A percentile compares a stretch with the other conserved stretches of the same genome.
Conservation (phyloP, 2,888 invertebrate genomes). For the Phaedon cochleariae region DNA sequence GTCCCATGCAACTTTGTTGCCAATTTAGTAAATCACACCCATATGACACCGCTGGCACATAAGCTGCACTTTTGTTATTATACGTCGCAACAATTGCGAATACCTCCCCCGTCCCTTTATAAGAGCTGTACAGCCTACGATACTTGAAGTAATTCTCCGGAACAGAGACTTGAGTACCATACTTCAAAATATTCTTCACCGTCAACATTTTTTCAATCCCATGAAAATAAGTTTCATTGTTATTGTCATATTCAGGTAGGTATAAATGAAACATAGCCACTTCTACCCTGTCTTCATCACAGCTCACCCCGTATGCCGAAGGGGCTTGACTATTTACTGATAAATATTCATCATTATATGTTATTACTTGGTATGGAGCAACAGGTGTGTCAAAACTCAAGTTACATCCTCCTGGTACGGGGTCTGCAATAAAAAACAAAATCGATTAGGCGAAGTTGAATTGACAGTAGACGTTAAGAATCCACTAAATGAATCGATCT, state of each 20-base stretch:
- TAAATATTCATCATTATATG: conserved; percentile 60
- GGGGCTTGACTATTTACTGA: conserved; percentile 67
- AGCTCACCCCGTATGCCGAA: conserved; percentile 56
- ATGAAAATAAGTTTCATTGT: conserved; percentile 67
- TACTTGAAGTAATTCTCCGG: conserved; percentile 39
- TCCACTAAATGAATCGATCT: too few species aligned
- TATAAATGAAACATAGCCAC: conserved; percentile 72
- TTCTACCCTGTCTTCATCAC: conserved; percentile 57
- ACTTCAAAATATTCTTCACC: conserved; percentile 63
- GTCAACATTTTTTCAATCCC: conserved; percentile 71
- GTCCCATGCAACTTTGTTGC: conserved; percentile 64
- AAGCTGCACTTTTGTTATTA: conserved; percentile 66
- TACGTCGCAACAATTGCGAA: conserved; percentile 67
- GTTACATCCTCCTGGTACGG: conserved; percentile 83
- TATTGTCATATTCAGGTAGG: conserved; percentile 67
- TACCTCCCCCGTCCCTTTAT: conserved; percentile 70
- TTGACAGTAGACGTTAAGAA: conserved; percentile 26
- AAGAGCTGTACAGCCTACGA: conserved; percentile 66
- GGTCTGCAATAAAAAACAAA: conserved; percentile 65
- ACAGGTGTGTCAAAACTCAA: conserved; percentile 69
- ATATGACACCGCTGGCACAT: conserved; percentile 74
- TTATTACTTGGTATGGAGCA: conserved; percentile 69
- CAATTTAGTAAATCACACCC: conserved; percentile 67
- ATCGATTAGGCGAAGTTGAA: conserved; percentile 24
- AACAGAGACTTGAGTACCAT: conserved; percentile 65